Evolutionary conservation across 2,797 vertebrate genomes (phyloP).

Genomic region (Hyperoplus immaculatus): DNA sequence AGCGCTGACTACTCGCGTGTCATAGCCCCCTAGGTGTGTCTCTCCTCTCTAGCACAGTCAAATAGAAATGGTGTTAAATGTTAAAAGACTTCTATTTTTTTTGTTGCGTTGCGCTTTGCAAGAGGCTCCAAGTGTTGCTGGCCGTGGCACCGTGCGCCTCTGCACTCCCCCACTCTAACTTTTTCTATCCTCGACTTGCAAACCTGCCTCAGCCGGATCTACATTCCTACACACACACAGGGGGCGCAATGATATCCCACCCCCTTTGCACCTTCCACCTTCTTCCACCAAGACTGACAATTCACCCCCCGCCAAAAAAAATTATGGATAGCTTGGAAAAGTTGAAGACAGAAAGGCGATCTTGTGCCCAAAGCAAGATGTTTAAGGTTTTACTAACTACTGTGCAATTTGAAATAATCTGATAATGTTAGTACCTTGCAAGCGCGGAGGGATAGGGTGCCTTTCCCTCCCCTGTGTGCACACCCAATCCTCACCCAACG

Average conservation of each 20-base stretch:
- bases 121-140: slow-evolving; percentile 69
- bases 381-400: too few species aligned
- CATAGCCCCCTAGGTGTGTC: slow-evolving; percentile 49
- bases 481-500: slow-evolving; percentile 35
- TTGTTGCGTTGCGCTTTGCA: slow-evolving; percentile 54
- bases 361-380: too few species aligned
- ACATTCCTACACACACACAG: slow-evolving; percentile 55
- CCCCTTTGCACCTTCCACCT: slow-evolving; percentile 2
- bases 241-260: slow-evolving; percentile 51
- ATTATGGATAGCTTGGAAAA: too few species aligned
- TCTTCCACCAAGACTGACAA: background rate
- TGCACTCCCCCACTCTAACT: slow-evolving; percentile 77
- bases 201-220: slow-evolving; percentile 83
- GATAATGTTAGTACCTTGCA: background rate
- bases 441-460: slow-evolving; percentile 69
- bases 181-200: slow-evolving; percentile 75
- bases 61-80: background rate
- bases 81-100: slow-evolving; percentile 22
- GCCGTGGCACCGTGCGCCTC: slow-evolving; percentile 79
- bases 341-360: too few species aligned
- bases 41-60: slow-evolving; percentile 9
- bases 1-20: slow-evolving; percentile 49
- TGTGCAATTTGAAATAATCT: too few species aligned
- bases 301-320: background rate
- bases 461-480: background rate